Conservation (phyloP, 2,888 invertebrate genomes). For the Choristoneura rosaceana region DNA sequence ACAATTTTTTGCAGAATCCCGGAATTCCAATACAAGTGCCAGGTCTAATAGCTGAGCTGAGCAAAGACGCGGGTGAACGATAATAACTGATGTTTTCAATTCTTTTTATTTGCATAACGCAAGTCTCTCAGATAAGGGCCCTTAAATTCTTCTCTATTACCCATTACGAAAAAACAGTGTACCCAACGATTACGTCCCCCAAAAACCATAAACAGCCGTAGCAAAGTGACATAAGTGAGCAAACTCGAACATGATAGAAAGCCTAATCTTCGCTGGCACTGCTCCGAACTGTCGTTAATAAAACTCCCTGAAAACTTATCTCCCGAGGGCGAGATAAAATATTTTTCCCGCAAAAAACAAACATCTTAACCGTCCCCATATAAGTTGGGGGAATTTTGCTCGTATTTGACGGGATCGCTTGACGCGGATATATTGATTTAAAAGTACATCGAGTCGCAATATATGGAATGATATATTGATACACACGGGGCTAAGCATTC, state of each 20-base stretch:
- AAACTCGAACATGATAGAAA: constrained; percentile 66
- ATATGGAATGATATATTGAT: constrained; percentile 29
- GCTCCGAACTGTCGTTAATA: constrained; percentile 77
- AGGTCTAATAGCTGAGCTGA: too few relatives aligned
- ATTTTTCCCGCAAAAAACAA: constrained; percentile 67
- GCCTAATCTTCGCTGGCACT: constrained; percentile 65
- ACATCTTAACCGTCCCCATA: constrained; percentile 47
- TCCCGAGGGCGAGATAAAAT: constrained; percentile 71
- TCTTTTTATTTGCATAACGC: constrained; percentile 34
- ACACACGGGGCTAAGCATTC: constrained; percentile 7
- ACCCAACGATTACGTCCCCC: constrained; percentile 39
- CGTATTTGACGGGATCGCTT: constrained; percentile 28
- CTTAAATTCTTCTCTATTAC: constrained; percentile 28
- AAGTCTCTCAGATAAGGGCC: constrained; percentile 21
- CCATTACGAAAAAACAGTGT: constrained; percentile 34
- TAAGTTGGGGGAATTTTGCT: constrained; percentile 48
- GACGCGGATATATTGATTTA: constrained; percentile 38
- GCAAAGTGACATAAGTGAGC: constrained; percentile 61
- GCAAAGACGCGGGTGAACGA: too few relatives aligned
- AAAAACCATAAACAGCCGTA: constrained; percentile 51
- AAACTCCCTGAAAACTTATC: constrained; percentile 73
- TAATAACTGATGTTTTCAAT: background rate
- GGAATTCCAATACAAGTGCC: too few relatives aligned
- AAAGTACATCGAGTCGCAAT: constrained; percentile 27
- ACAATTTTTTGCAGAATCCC: too few relatives aligned